phyloP scores from a whole-genome alignment of 2,888 invertebrate species.

The Malacosoma neustria region DNA sequence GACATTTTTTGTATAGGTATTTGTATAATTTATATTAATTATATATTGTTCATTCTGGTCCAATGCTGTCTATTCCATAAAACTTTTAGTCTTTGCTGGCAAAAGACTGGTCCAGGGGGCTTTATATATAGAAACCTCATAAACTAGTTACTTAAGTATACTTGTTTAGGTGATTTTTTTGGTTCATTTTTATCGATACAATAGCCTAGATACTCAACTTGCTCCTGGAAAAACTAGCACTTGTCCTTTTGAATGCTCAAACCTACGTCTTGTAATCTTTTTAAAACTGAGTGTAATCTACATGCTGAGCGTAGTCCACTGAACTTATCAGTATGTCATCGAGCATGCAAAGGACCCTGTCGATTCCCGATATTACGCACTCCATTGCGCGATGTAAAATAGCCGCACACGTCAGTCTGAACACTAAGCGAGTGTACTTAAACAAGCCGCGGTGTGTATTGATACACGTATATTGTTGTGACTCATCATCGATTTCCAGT shows the following conservation, averaged over 20 bases:
- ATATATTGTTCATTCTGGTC: too few relatives aligned
- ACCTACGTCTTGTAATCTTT: conserved; percentile 4
- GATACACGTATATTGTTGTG: conserved; percentile 10
- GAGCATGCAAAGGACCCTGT: conserved; percentile 4
- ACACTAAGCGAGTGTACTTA: conserved; percentile 5
- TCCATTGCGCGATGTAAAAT: conserved; percentile 9
- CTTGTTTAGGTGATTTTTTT: conserved; percentile 5
- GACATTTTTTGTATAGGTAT: too few relatives aligned
- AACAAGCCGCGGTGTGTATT: conserved; percentile 9
- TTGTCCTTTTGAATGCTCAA: conserved; percentile 8
- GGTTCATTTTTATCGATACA: conserved; percentile 8
- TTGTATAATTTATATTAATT: too few relatives aligned
- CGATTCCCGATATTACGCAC: conserved; percentile 4
- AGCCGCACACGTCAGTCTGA: conserved; percentile 6
- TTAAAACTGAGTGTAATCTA: conserved; percentile 4
- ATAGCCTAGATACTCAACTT: conserved; percentile 9
- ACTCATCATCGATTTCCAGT: too few relatives aligned
- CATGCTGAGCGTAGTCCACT: background rate
- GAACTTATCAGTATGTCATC: too few relatives aligned
- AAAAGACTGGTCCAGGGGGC: too few relatives aligned
- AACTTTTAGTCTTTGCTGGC: too few relatives aligned
- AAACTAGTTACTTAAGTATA: too few relatives aligned
- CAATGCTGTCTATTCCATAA: too few relatives aligned
- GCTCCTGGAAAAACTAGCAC: conserved; percentile 10
- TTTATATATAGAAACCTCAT: too few relatives aligned